These are phyloP conservation scores for Boloria euphrosyne DNA, from an alignment of 2,888 invertebrate genomes.

Conservation along the genomic window DNA sequence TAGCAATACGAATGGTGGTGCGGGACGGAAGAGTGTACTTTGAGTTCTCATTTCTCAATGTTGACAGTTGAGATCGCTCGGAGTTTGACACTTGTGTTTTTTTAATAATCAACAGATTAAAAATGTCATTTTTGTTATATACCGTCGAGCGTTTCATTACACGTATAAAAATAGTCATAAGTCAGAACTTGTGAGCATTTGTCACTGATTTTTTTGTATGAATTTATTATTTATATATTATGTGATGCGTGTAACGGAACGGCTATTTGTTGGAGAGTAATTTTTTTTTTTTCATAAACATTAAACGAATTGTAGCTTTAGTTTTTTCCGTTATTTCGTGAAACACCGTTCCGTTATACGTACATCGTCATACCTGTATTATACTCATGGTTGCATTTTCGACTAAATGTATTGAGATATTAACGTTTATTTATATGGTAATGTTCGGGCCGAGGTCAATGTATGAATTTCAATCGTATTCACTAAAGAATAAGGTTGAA, in stretches of 20 bases:
- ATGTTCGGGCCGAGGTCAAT: conserved; percentile 6
- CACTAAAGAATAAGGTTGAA: background rate
- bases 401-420: conserved; percentile 60
- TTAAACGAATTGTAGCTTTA: background rate
- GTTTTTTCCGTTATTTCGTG: conserved; percentile 1
- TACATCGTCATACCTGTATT: conserved; percentile 64
- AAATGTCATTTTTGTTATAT: conserved; percentile 7
- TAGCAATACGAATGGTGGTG: conserved; percentile 15
- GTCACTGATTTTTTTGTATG: conserved; percentile 72
- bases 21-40: conserved; percentile 14
- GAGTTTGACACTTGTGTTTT: background rate
- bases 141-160: conserved; percentile 8
- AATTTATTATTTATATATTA: conserved; percentile 59
- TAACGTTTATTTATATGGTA: conserved; percentile 45
- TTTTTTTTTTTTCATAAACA: conserved; percentile 15
- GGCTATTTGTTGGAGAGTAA: background rate
- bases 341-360: conserved; percentile 39
- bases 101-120: background rate
- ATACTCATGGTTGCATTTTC: conserved; percentile 78
- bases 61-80: conserved; percentile 13
- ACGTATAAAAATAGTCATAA: background rate
- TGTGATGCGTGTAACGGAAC: conserved; percentile 39
- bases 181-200: conserved; percentile 52
- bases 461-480: conserved; percentile 7
- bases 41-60: conserved; percentile 24